These are phyloP conservation scores for Rhaphigaster nebulosa DNA, from an alignment of 2,888 invertebrate species.

Conservation along the genomic window DNA sequence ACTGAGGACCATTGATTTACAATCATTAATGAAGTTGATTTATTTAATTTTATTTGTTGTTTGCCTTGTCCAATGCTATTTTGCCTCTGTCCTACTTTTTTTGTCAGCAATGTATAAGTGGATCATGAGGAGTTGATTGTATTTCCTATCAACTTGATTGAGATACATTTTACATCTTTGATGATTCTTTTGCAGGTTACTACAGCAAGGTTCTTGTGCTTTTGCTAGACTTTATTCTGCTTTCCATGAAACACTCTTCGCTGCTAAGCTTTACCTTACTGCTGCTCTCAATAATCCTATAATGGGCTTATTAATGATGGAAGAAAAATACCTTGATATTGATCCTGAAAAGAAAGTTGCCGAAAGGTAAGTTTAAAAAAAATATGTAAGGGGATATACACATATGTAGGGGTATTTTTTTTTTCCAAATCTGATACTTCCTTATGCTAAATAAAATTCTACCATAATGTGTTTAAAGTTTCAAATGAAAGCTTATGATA, in stretches of 20 bases:
- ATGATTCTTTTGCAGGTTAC: constrained; percentile 72
- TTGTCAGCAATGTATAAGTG: neutral
- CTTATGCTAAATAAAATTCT: too few species aligned
- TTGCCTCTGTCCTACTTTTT: neutral
- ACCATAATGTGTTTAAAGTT: too few species aligned
- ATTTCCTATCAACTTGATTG: neutral
- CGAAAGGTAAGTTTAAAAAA: constrained; percentile 72
- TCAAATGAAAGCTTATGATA: too few species aligned
- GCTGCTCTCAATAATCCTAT: constrained; percentile 93
- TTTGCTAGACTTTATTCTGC: constrained; percentile 89
- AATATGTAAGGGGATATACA: neutral
- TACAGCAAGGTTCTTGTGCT: constrained; percentile 88
- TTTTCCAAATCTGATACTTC: too few species aligned
- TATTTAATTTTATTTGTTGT: neutral
- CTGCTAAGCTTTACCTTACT: constrained; percentile 92
- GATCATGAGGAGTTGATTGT: neutral
- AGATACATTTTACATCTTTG: neutral
- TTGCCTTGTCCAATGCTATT: neutral
- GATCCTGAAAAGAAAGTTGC: constrained; percentile 86
- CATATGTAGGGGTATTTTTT: too few species aligned
- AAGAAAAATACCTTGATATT: constrained; percentile 90
- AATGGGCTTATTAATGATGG: constrained; percentile 89
- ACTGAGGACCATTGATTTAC: neutral
- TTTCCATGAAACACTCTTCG: constrained; percentile 89
- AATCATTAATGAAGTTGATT: neutral